phyloP scores from a whole-genome alignment of 2,888 invertebrate genomes.

The Eupithecia tripunctaria region DNA sequence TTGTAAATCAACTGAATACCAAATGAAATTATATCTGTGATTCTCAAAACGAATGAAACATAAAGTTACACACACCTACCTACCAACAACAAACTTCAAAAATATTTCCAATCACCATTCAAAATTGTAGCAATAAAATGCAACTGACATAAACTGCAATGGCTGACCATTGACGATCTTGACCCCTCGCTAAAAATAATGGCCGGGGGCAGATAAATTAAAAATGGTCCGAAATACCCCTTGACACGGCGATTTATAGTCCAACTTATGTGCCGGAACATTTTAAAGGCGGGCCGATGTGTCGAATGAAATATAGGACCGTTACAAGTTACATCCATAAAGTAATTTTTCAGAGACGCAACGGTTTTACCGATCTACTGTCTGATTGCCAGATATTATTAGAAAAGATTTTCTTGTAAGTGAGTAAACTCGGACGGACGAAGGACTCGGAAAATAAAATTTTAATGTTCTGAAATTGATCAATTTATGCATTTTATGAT shows the following conservation, averaged over 20 bases:
- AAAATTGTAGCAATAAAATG: constrained; percentile 75
- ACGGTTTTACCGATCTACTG: constrained; percentile 10
- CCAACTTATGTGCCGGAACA: constrained; percentile 52
- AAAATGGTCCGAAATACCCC: constrained; percentile 83
- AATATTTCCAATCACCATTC: constrained; percentile 41
- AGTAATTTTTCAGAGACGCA: constrained; percentile 16
- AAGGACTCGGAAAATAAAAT: too few species aligned
- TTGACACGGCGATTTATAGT: constrained; percentile 70
- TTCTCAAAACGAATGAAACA: background rate
- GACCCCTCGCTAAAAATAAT: constrained; percentile 82
- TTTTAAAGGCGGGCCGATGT: constrained; percentile 55
- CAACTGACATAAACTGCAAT: constrained; percentile 68
- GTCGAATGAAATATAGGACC: constrained; percentile 36
- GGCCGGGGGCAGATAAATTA: constrained; percentile 82
- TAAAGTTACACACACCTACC: too few species aligned
- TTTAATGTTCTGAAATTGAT: too few species aligned
- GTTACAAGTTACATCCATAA: constrained; percentile 27
- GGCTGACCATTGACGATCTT: constrained; percentile 67
- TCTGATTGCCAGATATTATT: too few species aligned
- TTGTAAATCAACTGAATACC: background rate
- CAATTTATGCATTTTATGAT: too few species aligned
- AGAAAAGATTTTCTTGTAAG: too few species aligned
- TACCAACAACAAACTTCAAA: background rate
- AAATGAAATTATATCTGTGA: background rate
- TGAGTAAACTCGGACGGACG: too few species aligned